Conservation (phyloP, 2,113 vertebrate genomes). For the Mionectes macconnelli region DNA sequence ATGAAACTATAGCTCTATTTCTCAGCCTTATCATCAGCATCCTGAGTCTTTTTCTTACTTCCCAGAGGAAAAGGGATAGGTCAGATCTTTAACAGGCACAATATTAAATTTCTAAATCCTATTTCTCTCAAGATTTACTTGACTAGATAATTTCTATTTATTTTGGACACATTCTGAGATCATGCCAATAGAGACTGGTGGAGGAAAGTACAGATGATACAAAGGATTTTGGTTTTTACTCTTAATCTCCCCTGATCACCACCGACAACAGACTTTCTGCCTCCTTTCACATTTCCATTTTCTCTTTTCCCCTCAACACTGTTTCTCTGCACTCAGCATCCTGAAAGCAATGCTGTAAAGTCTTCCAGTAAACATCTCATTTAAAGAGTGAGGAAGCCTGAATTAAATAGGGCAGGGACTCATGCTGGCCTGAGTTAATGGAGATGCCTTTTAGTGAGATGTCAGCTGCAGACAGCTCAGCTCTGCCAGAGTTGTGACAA, state of each 20-base stretch:
- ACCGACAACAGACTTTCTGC: neutral
- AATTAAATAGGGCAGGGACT: slow-evolving; percentile 63
- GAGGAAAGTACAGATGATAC: neutral
- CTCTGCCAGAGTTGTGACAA: slow-evolving; percentile 6
- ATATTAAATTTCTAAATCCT: neutral
- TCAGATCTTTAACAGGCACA: neutral
- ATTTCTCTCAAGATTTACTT: neutral
- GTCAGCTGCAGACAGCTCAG: slow-evolving; percentile 42
- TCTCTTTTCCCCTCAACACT: neutral
- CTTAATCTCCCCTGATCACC: neutral
- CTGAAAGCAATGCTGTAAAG: slow-evolving; percentile 31
- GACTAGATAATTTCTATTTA: neutral
- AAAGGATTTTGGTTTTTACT: neutral
- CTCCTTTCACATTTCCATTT: slow-evolving; percentile 26
- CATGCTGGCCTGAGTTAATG: slow-evolving; percentile 37
- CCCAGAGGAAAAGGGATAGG: neutral
- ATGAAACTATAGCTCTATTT: neutral
- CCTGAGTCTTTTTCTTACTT: neutral
- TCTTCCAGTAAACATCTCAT: slow-evolving; percentile 63
- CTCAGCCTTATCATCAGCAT: neutral
- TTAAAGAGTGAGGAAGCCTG: slow-evolving; percentile 49
- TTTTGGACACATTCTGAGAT: neutral
- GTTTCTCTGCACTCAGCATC: slow-evolving; percentile 44
- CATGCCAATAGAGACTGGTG: neutral
- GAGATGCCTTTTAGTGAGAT: slow-evolving; percentile 59